Evolutionary conservation across 1,140 invertebrate genomes (phyloP), one percentile per base, ranked within the genome.

Genomic region (Drosophila lacteicornis): DNA sequence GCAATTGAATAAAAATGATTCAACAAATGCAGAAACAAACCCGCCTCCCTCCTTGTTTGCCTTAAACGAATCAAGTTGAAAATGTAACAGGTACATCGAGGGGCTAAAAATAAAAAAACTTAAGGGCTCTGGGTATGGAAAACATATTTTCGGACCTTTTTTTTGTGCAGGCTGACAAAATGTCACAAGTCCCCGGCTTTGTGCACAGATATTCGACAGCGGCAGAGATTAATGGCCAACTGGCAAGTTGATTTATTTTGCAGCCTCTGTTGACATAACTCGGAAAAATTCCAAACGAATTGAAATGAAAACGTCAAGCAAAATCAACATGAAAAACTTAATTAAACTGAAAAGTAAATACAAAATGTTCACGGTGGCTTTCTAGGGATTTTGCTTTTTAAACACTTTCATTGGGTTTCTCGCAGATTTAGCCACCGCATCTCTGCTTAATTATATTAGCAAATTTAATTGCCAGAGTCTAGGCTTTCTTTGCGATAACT

Each of bases 1-100:
- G 82, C 86, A 86, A 91, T 90, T 86, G 86, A 91, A 90, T 91
- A 91, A 90, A 90, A 86, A 91, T 73, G 50, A 90, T 88, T 88
- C 84, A 88, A 73, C 68, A 90, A 88, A 88, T 75, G 67, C 63
- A 91, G 74, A 65, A 42, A 36, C 55, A 51, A 49, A 38, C 1
- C 13, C 4, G 25, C 40, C 7, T 42, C 19, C 5, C 3, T n/a
- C 0, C 25, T 43, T 70, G 2, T 70, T 38, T 40, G 7, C 4
- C 12, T n/a, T 11, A 30, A 30, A 30, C 36, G 22, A 38, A 46
- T 66, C 22, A 33, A 42, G 25, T 27, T 25, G 17, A n/a, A 67
- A 49, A 11, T 33, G 15, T 40, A 56, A 50, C 17, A 13, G 27
- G 17, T 55, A 47, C 17, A 6, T 22, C 13, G 36, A 11, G 15